phyloP scores from a whole-genome alignment of 2,888 invertebrate genomes.

The Drosophila nr. perissopoda region DNA sequence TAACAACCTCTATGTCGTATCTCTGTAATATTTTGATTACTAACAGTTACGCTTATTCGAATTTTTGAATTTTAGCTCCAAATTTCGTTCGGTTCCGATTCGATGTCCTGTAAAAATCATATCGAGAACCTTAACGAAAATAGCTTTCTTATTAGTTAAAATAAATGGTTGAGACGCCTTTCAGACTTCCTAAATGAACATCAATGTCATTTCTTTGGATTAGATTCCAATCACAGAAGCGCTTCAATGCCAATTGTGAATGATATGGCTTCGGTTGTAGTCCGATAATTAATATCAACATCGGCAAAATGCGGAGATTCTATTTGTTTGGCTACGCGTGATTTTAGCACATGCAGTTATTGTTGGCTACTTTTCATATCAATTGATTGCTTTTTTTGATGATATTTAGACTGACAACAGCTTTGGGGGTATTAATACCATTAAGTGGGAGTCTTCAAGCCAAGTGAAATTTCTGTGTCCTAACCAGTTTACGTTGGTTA shows the following conservation, averaged over 20 bases:
- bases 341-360: conserved; percentile 67
- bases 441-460: conserved; percentile 48
- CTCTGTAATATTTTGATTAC: background rate
- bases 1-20: background rate
- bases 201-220: background rate
- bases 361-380: conserved; percentile 31
- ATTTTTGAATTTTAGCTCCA: background rate
- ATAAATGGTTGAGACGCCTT: background rate
- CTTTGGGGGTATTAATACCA: background rate
- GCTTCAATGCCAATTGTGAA: conserved; percentile 1
- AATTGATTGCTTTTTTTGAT: conserved; percentile 11
- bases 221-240: background rate
- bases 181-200: background rate
- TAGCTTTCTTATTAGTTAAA: background rate
- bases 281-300: conserved; percentile 12
- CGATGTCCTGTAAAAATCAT: background rate
- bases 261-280: conserved; percentile 8
- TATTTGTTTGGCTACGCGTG: conserved; percentile 12
- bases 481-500: conserved; percentile 82
- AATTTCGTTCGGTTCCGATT: background rate
- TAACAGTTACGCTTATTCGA: background rate
- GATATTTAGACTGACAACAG: conserved; percentile 15
- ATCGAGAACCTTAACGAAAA: background rate
- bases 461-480: conserved; percentile 35
- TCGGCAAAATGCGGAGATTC: conserved; percentile 10